Percentiles rank a stretch among this genome's conserved stretches.
Evolutionary conservation across 2,888 invertebrate genomes (phyloP).

Genomic region (Catocala fraxini): DNA sequence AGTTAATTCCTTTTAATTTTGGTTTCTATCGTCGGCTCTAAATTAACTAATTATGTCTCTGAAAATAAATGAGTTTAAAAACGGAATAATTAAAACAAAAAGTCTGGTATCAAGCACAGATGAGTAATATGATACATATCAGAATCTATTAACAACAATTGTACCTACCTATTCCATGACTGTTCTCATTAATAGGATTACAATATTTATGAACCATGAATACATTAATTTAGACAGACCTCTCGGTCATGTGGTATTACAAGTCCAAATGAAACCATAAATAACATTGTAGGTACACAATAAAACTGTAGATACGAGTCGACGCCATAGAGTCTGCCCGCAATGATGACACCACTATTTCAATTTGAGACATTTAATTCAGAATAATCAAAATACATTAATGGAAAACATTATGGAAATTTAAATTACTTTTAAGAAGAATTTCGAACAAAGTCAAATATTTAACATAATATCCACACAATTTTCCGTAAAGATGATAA

Average conservation of each 20-base stretch:
- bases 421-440: constrained; percentile 45
- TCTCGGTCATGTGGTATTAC: constrained; percentile 50
- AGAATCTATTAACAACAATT: constrained; percentile 17
- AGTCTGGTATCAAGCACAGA: constrained; percentile 12
- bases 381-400: constrained; percentile 64
- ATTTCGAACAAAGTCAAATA: constrained; percentile 45
- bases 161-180: constrained; percentile 39
- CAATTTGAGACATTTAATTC: constrained; percentile 60
- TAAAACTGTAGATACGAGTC: constrained; percentile 48
- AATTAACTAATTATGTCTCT: constrained; percentile 1
- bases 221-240: constrained; percentile 53
- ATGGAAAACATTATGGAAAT: constrained; percentile 64
- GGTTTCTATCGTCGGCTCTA: neutral
- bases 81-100: constrained; percentile 18
- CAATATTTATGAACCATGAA: constrained; percentile 54
- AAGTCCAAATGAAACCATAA: constrained; percentile 60
- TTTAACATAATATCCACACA: constrained; percentile 50
- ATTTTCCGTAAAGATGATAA: constrained; percentile 53
- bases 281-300: constrained; percentile 47
- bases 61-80: neutral
- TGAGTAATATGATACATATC: constrained; percentile 12
- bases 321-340: constrained; percentile 70
- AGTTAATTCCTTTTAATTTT: neutral
- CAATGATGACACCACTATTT: constrained; percentile 65
- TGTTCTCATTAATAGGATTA: constrained; percentile 40